Evolutionary conservation across 2,113 vertebrate genomes (phyloP).

Genomic region (Ardeotis arabs): DNA sequence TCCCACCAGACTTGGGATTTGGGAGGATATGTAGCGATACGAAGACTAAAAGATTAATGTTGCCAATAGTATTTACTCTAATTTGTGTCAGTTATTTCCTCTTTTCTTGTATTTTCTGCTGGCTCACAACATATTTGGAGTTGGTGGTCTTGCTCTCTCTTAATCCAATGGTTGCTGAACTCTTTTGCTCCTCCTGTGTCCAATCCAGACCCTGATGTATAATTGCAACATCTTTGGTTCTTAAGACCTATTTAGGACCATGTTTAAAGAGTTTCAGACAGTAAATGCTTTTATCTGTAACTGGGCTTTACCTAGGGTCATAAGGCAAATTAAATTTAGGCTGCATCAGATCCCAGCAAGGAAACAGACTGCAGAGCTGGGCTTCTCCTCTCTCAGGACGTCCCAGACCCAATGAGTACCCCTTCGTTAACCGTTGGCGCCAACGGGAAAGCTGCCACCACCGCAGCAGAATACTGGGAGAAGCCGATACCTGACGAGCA

Average conservation of each 20-base stretch:
- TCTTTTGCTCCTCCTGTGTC: background rate
- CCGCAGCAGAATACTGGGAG: background rate
- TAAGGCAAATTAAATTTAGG: background rate
- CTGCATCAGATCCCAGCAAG: background rate
- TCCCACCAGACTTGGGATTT: background rate
- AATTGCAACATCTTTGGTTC: background rate
- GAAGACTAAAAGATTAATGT: background rate
- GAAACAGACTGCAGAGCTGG: background rate
- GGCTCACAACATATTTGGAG: rapidly evolving
- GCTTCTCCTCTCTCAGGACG: background rate
- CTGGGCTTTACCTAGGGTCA: background rate
- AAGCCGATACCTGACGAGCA: background rate
- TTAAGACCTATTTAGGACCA: background rate
- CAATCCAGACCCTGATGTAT: background rate
- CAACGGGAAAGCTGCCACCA: background rate
- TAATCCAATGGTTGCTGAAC: background rate
- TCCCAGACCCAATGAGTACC: background rate
- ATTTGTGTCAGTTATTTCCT: background rate
- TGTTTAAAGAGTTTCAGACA: background rate
- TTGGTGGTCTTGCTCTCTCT: background rate
- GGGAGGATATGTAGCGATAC: background rate
- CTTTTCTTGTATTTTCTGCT: background rate
- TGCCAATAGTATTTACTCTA: background rate
- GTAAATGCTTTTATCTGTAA: background rate
- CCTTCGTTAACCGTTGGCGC: rapidly evolving